A percentile compares a stretch with the other conserved stretches of the same genome.
phyloP scores from a whole-genome alignment of 2,113 vertebrate genomes.

The Thomomys bottae region DNA sequence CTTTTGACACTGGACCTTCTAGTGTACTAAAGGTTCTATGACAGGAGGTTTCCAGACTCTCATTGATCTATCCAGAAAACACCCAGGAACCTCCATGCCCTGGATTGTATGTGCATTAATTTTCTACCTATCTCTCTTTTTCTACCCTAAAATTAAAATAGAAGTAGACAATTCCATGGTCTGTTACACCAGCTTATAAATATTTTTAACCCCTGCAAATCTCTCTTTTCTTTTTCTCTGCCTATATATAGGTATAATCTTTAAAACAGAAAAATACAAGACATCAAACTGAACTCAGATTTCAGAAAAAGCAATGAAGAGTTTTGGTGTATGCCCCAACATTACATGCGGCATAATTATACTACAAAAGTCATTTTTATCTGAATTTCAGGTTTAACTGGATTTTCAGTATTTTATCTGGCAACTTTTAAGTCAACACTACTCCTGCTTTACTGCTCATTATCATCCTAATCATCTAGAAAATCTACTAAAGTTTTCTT shows the following conservation, averaged over 20 bases:
- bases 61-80: neutral
- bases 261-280: neutral
- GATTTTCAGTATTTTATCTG: neutral
- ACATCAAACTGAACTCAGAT: neutral
- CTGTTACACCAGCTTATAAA: neutral
- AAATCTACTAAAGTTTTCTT: neutral
- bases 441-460: neutral
- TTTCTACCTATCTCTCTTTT: neutral
- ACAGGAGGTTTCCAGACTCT: neutral
- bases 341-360: neutral
- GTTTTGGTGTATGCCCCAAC: neutral
- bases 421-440: neutral
- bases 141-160: conserved; percentile 30
- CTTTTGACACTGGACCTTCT: neutral
- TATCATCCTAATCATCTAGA: conserved; percentile 1
- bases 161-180: neutral
- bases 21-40: neutral
- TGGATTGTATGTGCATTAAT: neutral
- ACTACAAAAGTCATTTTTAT: neutral
- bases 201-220: neutral
- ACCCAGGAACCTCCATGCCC: neutral
- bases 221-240: neutral
- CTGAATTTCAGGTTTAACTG: neutral
- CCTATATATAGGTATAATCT: neutral
- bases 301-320: neutral